Conservation (phyloP, 2,888 invertebrate genomes). For the Microdon myrmicae region DNA sequence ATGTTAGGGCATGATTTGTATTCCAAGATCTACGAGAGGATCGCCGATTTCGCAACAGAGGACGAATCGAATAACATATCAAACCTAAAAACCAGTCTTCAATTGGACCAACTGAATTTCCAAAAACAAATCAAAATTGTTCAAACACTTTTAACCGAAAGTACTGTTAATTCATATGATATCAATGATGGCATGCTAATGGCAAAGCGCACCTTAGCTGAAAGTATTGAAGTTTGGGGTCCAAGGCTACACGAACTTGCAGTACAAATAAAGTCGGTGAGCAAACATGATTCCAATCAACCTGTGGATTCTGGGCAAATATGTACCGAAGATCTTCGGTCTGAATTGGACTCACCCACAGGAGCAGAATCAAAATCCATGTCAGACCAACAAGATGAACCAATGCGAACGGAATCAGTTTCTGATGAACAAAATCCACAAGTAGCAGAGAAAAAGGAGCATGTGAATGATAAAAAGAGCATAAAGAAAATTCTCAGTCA, state of each 20-base stretch:
- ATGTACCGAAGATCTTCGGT: slow-evolving; percentile 67
- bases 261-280: slow-evolving; percentile 59
- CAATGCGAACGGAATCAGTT: slow-evolving; percentile 22
- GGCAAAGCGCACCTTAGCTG: slow-evolving; percentile 75
- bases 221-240: slow-evolving; percentile 80
- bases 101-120: slow-evolving; percentile 73
- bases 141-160: slow-evolving; percentile 69
- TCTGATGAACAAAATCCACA: slow-evolving; percentile 47
- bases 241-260: slow-evolving; percentile 67
- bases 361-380: slow-evolving; percentile 17
- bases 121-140: slow-evolving; percentile 85
- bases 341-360: slow-evolving; percentile 64
- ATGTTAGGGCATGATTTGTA: slow-evolving; percentile 81
- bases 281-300: slow-evolving; percentile 56
- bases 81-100: slow-evolving; percentile 70
- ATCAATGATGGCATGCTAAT: slow-evolving; percentile 73
- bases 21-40: slow-evolving; percentile 75
- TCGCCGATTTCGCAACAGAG: slow-evolving; percentile 71
- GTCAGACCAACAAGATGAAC: slow-evolving; percentile 21
- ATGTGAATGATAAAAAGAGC: slow-evolving; percentile 69
- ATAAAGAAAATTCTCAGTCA: slow-evolving; percentile 77
- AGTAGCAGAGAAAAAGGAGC: slow-evolving; percentile 37
- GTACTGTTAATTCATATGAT: slow-evolving; percentile 61
- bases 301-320: slow-evolving; percentile 62
- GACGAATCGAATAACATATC: slow-evolving; percentile 69